Base-by-base conservation (phyloP, 1,140 invertebrate genomes). In the Drosophila busckii region DNA sequence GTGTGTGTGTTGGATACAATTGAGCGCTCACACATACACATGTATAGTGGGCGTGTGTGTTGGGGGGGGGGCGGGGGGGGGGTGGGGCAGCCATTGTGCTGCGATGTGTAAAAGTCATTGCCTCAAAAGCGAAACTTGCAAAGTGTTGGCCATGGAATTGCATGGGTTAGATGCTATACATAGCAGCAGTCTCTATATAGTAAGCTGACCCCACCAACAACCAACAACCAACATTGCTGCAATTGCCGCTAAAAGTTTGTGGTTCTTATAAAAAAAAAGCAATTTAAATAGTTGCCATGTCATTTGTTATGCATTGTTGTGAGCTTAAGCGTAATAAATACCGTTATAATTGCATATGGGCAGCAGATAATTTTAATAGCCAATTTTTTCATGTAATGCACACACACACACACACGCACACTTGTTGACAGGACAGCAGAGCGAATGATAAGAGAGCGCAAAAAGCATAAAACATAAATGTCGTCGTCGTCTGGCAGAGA, bases 81-180 rank as follows among this genome's bases (percentile, higher is more conserved):
- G 17, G 32, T 32, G 26, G 34, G 34, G 45, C 26, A 15, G 66
- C 67, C 73, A 78, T n/a, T 73, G 70, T 73, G 70, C 63, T 75
- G 67, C 71, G 73, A 78, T 80, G 71, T 78, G 71, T 80, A 78
- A 78, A 80, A 78, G 71, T 78, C 73, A 78, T 60, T 78, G 71
- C 73, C 73, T 78, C 45, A 48, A 60, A 42, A 65, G 50, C 56
- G 61, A 44, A 34, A n/a, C n/a, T n/a, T n/a, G 56, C 54, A 37
- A 78, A 78, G 60, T 60, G 54, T 50, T 68, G 69, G 56, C 63
- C 70, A 54, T 73, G 64, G 56, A 71, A 53, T 53, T 59, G 66
- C 66, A 69, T 70, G 45, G n/a, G n/a, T 41, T 44, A 42, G 45
- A 52, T 52, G 56, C 23, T 38, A 5, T 20, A 28, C 23, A 22